phyloP scores from a whole-genome alignment of 2,888 invertebrate species.

The Carabus problematicus region DNA sequence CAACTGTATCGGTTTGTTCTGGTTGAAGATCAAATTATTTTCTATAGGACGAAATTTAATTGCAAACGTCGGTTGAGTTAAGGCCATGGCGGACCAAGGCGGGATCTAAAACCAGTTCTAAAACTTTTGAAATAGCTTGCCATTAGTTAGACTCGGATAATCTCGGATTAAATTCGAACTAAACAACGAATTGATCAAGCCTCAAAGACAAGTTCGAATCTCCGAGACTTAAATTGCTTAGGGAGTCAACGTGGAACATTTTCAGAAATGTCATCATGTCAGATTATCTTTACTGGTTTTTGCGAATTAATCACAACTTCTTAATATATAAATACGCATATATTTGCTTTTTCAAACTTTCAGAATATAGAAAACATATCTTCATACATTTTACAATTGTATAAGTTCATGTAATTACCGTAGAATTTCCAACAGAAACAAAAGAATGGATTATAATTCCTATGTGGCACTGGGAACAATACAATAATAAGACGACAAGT shows the following conservation, averaged over 20 bases:
- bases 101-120: constrained; percentile 28
- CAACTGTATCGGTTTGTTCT: neutral
- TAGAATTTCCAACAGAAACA: too few relatives aligned
- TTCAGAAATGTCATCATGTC: neutral
- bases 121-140: constrained; percentile 36
- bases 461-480: too few relatives aligned
- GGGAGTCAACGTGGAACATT: neutral
- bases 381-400: too few relatives aligned
- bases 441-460: too few relatives aligned
- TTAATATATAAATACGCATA: too few relatives aligned
- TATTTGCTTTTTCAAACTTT: too few relatives aligned
- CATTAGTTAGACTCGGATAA: constrained; percentile 38
- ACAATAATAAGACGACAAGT: too few relatives aligned
- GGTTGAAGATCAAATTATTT: neutral
- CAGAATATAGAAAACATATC: too few relatives aligned
- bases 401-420: too few relatives aligned
- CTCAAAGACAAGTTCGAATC: constrained; percentile 30
- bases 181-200: constrained; percentile 39
- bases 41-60: too few relatives aligned
- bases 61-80: neutral
- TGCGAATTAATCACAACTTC: too few relatives aligned
- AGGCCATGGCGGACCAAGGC: neutral
- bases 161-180: constrained; percentile 38
- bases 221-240: neutral
- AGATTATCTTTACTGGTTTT: constrained; percentile 7